Conservation (phyloP, 2,888 invertebrate genomes). For the Meteorus colon region DNA sequence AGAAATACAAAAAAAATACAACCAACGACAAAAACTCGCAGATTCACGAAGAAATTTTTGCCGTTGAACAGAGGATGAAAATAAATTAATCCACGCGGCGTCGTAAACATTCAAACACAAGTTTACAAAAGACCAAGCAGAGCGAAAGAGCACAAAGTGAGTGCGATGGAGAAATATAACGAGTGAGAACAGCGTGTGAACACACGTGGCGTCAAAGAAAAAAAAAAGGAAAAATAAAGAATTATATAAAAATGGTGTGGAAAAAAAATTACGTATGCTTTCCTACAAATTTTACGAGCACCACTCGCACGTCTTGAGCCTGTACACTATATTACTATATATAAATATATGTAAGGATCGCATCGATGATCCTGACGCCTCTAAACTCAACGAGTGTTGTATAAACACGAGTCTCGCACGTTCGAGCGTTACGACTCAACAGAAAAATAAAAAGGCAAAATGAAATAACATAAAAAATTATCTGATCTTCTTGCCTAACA, state of each 20-base stretch:
- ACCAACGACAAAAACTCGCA: constrained; percentile 32
- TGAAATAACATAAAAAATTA: constrained; percentile 17
- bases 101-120: constrained; percentile 40
- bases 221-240: constrained; percentile 1
- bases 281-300: constrained; percentile 36
- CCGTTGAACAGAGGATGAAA: constrained; percentile 14
- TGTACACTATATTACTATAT: constrained; percentile 1
- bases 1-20: constrained; percentile 1
- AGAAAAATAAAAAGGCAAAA: background rate
- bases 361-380: constrained; percentile 23
- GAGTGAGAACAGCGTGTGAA: constrained; percentile 14
- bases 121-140: background rate
- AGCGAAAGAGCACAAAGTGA: background rate
- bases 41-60: constrained; percentile 10
- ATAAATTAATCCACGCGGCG: constrained; percentile 36
- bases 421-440: constrained; percentile 1
- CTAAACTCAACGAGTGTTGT: constrained; percentile 17
- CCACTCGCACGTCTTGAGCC: background rate
- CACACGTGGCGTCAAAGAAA: background rate
- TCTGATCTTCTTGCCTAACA: background rate
- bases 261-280: constrained; percentile 16
- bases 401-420: constrained; percentile 19
- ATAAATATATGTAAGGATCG: constrained; percentile 20
- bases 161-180: constrained; percentile 1
- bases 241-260: background rate